Evolutionary conservation across 2,888 invertebrate species (phyloP), one percentile per base, ranked within the genome.

Genomic region (Dione vanillae): DNA sequence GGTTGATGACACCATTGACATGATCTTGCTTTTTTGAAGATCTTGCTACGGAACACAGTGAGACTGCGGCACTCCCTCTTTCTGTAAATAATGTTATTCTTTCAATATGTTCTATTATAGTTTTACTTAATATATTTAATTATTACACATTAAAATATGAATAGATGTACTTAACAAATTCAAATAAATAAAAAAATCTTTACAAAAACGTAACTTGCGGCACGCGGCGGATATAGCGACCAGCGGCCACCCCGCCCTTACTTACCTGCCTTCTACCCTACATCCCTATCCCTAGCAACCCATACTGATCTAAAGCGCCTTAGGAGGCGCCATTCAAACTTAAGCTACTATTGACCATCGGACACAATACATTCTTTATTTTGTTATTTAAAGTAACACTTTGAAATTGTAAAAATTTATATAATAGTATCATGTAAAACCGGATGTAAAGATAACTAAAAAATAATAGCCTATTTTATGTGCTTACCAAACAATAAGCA

Each of bases 1-100:
- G 96, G 95, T 87, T 96, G 96, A 83, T 96, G 96, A 84, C 96
- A 97, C 87, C 96, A 94, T 86, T 96, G 96, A 86, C 96, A 97
- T 43, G 96, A 96, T 75, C 96, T 93, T 14, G 96, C 95, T 82
- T 96, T 96, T 82, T 96, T 95, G 87, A 96, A 95, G 74, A 95
- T 95, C 86, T 96, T 96, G 83, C 95, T 95, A 71, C 96, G 95
- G 87, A 96, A 97, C 74, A 95, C 94, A 88, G n/a, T 96, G 96
- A 80, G 94, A 94, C 82, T 96, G 95, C 10, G 94, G 94, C 74
- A 94, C 94, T 74, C 95, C 95, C 77, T 96, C 96, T 79, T 94
- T 95, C 96, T 96, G 95, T 74, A 94, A 94, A 27, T 37, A 83
- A 75, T 56, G 67, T 49, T 20, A 37, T 69, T 54, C 45, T 35